Evolutionary conservation across 2,797 vertebrate genomes (phyloP).

Genomic region (Eurystomus glaucurus): DNA sequence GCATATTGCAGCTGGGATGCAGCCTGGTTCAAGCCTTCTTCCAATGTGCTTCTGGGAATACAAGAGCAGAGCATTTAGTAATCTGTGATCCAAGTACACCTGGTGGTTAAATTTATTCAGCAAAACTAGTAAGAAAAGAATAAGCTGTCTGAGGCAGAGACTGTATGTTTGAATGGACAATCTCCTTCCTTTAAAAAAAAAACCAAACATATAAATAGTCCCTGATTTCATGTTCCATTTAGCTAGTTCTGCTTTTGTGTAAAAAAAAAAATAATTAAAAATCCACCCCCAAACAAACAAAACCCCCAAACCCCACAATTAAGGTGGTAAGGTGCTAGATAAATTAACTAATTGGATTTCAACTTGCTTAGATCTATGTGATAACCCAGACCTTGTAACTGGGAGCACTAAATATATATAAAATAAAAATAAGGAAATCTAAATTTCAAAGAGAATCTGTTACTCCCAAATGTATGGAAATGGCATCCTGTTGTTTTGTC

Average conservation of each 20-base stretch:
- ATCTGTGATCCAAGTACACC: not conserved
- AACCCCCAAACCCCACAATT: not conserved
- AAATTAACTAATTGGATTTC: not conserved
- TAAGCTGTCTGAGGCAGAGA: not conserved
- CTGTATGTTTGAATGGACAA: not conserved
- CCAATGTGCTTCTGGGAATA: not conserved
- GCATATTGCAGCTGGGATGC: not conserved
- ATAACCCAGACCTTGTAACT: not conserved
- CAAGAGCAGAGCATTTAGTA: not conserved
- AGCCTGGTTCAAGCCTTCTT: not conserved
- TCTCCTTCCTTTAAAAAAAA: not conserved
- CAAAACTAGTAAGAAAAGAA: not conserved
- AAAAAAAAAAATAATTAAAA: not conserved
- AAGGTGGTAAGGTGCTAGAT: not conserved
- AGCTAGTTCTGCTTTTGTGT: not conserved
- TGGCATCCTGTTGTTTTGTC: not conserved
- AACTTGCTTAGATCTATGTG: not conserved
- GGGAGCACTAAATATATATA: not conserved
- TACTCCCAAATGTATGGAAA: not conserved
- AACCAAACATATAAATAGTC: not conserved
- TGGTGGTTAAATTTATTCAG: not conserved
- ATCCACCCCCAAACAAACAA: not conserved
- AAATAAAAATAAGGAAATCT: not conserved
- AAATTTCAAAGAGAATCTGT: not conserved
- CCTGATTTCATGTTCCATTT: not conserved